A percentile compares a stretch with the other conserved stretches of the same genome.
Evolutionary conservation across 1,140 invertebrate genomes (phyloP).

Genomic region (Babylonia areolata): DNA sequence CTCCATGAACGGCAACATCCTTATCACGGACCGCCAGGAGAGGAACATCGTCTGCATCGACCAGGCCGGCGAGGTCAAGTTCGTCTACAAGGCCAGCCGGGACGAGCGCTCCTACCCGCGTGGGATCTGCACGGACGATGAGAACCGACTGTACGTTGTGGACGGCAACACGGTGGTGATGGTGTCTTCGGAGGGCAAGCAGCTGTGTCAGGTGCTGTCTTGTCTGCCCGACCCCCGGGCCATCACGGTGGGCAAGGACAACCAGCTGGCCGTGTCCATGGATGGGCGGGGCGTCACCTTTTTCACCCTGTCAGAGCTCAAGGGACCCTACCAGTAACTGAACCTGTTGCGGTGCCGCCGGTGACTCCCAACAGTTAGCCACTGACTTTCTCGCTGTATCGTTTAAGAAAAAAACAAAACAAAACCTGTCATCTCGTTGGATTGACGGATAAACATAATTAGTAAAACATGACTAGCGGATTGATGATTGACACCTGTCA

Average conservation of each 20-base stretch:
- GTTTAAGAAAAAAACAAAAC: too few species aligned
- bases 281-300: slow-evolving; percentile 33
- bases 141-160: slow-evolving; percentile 25
- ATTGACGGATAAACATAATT: too few species aligned
- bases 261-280: slow-evolving; percentile 23
- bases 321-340: slow-evolving; percentile 9
- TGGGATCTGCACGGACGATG: slow-evolving; percentile 23
- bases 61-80: slow-evolving; percentile 19
- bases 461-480: too few species aligned
- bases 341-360: too few species aligned
- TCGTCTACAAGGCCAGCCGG: neutral
- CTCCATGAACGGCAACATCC: slow-evolving; percentile 27
- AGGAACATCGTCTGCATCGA: slow-evolving; percentile 31
- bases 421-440: too few species aligned
- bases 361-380: too few species aligned
- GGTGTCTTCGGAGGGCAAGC: slow-evolving; percentile 34
- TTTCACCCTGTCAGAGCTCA: slow-evolving; percentile 37
- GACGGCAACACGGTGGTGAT: slow-evolving; percentile 18
- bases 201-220: slow-evolving; percentile 31
- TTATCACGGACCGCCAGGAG: slow-evolving; percentile 30
- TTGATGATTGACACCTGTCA: too few species aligned
- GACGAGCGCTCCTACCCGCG: neutral
- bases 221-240: slow-evolving; percentile 18
- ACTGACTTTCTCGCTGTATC: too few species aligned
- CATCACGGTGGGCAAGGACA: slow-evolving; percentile 34